phyloP scores from a whole-genome alignment of 2,888 invertebrate genomes.

The Chrysodeixis includens region DNA sequence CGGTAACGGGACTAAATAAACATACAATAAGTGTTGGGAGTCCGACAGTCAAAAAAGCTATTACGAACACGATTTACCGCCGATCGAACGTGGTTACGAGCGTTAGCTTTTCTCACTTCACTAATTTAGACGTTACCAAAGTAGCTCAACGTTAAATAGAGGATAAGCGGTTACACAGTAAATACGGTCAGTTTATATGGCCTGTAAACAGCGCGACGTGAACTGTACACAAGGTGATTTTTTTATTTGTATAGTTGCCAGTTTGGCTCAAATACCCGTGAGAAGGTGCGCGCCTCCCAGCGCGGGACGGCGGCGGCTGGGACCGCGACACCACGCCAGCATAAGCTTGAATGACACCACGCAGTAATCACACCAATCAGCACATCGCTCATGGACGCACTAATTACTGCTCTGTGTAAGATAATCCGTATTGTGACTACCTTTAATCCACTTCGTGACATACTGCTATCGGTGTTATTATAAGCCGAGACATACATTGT shows the following conservation, averaged over 20 bases:
- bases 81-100: constrained; percentile 84
- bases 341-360: constrained; percentile 84
- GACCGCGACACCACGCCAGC: constrained; percentile 58
- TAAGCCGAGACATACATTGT: constrained; percentile 22
- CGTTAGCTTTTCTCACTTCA: constrained; percentile 88
- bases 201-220: constrained; percentile 85
- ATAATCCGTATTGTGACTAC: constrained; percentile 63
- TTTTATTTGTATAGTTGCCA: constrained; percentile 85
- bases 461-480: constrained; percentile 53
- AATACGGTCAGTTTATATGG: constrained; percentile 85
- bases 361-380: constrained; percentile 70
- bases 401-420: constrained; percentile 67
- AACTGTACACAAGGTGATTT: constrained; percentile 87
- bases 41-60: constrained; percentile 80
- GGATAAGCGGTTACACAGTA: constrained; percentile 84
- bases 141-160: constrained; percentile 86
- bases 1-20: constrained; percentile 76
- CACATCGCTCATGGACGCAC: constrained; percentile 72
- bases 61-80: constrained; percentile 85
- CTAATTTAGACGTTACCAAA: constrained; percentile 88
- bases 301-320: constrained; percentile 42
- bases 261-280: constrained; percentile 87
- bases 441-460: constrained; percentile 59
- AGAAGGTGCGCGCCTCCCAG: constrained; percentile 77
- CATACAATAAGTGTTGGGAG: constrained; percentile 82